These are phyloP conservation scores for Pangasius larnaudii DNA, from an alignment of 2,797 vertebrate genomes.

Conservation along the genomic window DNA sequence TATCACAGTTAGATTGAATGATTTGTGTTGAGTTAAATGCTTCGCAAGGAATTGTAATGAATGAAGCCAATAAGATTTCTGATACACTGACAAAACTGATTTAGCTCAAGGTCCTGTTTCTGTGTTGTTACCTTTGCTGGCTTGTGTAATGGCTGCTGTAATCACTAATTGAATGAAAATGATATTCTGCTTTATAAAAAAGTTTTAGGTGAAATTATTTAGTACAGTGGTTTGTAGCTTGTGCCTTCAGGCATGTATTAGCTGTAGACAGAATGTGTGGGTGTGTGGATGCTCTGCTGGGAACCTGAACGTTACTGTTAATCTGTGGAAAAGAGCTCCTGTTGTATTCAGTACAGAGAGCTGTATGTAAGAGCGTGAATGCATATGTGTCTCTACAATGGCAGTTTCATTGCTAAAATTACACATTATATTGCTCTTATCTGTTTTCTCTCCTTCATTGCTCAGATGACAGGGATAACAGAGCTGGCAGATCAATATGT, in stretches of 20 bases:
- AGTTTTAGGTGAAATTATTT: background rate
- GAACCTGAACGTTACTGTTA: constrained; percentile 42
- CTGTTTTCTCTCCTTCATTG: constrained; percentile 4
- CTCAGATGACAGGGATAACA: constrained; percentile 7
- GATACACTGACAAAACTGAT: constrained; percentile 25
- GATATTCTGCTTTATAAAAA: background rate
- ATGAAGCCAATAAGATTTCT: background rate
- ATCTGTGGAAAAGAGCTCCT: constrained; percentile 32
- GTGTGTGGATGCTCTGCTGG: constrained; percentile 34
- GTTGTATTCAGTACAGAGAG: constrained; percentile 33
- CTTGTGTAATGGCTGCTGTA: background rate
- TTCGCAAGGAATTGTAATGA: constrained; percentile 29
- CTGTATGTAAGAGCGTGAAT: constrained; percentile 28
- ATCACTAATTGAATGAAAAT: background rate
- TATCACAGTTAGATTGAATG: constrained; percentile 21
- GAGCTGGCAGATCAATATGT: constrained; percentile 35
- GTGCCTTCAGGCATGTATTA: constrained; percentile 22
- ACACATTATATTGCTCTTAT: constrained; percentile 24
- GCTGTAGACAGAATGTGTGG: constrained; percentile 6
- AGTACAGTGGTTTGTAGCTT: constrained; percentile 8
- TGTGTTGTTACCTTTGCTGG: background rate
- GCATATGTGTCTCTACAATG: constrained; percentile 24
- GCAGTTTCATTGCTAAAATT: constrained; percentile 32
- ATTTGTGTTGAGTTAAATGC: constrained; percentile 17
- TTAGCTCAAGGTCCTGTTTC: constrained; percentile 16